Base-by-base conservation (phyloP, 2,113 vertebrate species). In the Chrysochloris asiatica region DNA sequence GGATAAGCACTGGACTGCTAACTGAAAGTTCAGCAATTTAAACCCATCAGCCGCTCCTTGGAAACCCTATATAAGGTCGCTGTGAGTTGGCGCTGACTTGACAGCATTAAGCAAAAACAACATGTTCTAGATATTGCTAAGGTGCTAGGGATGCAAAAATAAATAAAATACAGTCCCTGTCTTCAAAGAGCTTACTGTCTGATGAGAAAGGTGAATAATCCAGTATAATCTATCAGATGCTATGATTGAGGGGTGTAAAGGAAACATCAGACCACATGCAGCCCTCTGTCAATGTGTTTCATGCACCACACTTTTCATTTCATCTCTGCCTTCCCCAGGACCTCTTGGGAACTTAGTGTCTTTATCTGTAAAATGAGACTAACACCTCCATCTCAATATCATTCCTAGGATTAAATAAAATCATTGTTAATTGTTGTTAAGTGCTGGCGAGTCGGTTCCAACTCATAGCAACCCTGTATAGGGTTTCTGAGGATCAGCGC, bases 341-440 rank as follows among this genome's bases (percentile, higher is more conserved):
- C 76, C 75, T 73, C 47, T 72, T 75, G 65, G 41, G 61, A 21
- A 81, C 77, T 87, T n/a, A 9, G 13, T 80, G 41, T 83, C n/a
- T 89, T 91, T 48, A 83, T 50, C 80, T 56, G 11, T 92, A 56
- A 79, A 88, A 41, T 79, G n/a, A 54, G 50, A 76, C 50, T 6
- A 79, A 86, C 2, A 38, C 36, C 63, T 43, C 75, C 43, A 43
- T 61, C 78, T 77, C 36, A 17, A n/a, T 36, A 47, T 11, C 2
- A 71, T 88, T 81, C 86, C 43, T 47, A n/a, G 43, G 30, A 30
- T 88, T 91, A 80, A 94, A 89, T 76, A 21, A 91, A n/a, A n/a
- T n/a, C n/a, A n/a, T n/a, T n/a, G n/a, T n/a, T n/a, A n/a, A n/a
- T n/a, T n/a, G n/a, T n/a, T n/a, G n/a, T n/a, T n/a, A n/a, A n/a